These are phyloP conservation scores for Lasioglossum villosulum DNA, from an alignment of 2,888 invertebrate species.

Conservation along the genomic window DNA sequence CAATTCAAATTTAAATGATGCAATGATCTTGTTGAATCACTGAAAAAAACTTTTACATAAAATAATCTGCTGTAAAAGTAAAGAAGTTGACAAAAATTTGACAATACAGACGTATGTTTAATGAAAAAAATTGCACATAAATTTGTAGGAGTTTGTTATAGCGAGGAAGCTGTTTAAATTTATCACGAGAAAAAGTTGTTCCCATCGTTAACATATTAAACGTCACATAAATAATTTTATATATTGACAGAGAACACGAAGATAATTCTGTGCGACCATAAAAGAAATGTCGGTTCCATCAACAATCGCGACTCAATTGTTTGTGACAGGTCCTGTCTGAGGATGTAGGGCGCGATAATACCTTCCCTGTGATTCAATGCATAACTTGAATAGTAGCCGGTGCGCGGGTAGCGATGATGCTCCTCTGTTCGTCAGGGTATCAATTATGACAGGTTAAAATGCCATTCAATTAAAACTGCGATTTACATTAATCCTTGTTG, in stretches of 20 bases:
- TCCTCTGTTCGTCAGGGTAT: neutral
- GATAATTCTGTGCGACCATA: neutral
- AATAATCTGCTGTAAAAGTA: neutral
- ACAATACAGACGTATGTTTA: neutral
- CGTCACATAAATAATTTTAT: neutral
- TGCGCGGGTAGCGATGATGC: neutral
- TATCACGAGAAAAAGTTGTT: neutral
- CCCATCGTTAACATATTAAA: neutral
- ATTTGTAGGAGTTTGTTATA: neutral
- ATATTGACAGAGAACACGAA: neutral
- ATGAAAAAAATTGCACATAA: neutral
- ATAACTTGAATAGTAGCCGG: conserved; percentile 30
- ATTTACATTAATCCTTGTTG: conserved; percentile 26
- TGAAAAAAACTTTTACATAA: neutral
- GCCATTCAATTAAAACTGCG: conserved; percentile 15
- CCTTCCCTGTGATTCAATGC: conserved; percentile 23
- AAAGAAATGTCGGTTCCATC: neutral
- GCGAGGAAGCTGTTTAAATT: neutral
- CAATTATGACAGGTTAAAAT: conserved; percentile 27
- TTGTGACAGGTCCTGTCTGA: neutral
- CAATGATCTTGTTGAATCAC: neutral
- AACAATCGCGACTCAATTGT: neutral
- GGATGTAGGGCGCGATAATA: conserved; percentile 22
- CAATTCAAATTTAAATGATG: neutral
- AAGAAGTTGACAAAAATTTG: neutral